Conservation (phyloP, 2,113 vertebrate species). For the Myocastor coypus region DNA sequence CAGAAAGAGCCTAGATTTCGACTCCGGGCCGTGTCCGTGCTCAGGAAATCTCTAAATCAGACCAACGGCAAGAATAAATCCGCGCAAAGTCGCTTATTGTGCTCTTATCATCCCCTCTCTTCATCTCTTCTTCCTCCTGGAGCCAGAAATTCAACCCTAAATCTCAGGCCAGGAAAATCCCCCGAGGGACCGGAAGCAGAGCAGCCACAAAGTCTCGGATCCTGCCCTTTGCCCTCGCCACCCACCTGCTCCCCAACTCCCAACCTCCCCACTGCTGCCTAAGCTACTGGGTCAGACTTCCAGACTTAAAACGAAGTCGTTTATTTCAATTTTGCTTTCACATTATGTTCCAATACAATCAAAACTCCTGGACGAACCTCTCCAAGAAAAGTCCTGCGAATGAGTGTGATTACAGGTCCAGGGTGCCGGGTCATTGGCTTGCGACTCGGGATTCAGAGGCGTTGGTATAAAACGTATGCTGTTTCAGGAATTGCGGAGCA, state of each 20-base stretch:
- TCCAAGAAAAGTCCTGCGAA: slow-evolving; percentile 86
- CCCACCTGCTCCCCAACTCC: background rate
- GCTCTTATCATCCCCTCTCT: slow-evolving; percentile 81
- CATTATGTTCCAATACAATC: slow-evolving; percentile 85
- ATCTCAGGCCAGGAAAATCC: slow-evolving; percentile 3
- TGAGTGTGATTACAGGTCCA: background rate
- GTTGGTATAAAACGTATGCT: slow-evolving; percentile 78
- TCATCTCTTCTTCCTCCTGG: slow-evolving; percentile 47
- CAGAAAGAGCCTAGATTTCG: background rate
- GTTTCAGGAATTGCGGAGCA: slow-evolving; percentile 71
- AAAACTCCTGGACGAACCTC: slow-evolving; percentile 84
- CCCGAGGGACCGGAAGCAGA: background rate
- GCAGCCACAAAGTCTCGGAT: background rate
- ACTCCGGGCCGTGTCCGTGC: background rate
- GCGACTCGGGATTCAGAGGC: slow-evolving; percentile 66
- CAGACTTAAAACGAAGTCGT: slow-evolving; percentile 75
- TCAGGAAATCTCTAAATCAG: slow-evolving; percentile 61
- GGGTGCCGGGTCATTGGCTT: background rate
- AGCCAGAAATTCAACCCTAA: slow-evolving; percentile 88
- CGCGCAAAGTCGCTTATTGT: slow-evolving; percentile 86
- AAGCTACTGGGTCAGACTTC: slow-evolving; percentile 60
- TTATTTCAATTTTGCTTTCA: slow-evolving; percentile 87
- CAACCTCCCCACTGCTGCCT: background rate
- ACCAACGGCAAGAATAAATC: slow-evolving; percentile 82
- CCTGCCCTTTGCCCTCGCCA: accelerated